Percentiles rank a stretch among this genome's conserved stretches.
phyloP scores from a whole-genome alignment of 2,797 vertebrate genomes.

The Tamandua tetradactyla region DNA sequence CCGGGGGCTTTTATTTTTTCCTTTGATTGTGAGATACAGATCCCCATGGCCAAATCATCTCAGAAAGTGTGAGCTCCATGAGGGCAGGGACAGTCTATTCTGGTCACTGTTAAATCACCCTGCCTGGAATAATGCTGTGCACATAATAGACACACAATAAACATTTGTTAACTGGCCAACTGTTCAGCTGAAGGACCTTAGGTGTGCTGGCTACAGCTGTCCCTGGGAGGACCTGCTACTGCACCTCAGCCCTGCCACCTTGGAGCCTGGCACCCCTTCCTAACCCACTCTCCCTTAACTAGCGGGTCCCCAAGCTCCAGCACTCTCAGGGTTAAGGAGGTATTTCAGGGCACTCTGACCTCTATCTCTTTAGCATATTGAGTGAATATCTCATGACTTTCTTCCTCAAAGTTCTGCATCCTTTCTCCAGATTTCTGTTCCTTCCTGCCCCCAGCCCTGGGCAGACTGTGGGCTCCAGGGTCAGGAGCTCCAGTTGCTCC shows the following conservation, averaged over 20 bases:
- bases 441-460: neutral
- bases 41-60: neutral
- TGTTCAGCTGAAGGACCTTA: neutral
- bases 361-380: neutral
- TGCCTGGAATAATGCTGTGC: neutral
- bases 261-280: neutral
- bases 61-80: neutral
- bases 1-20: fast-evolving
- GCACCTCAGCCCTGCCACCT: no score
- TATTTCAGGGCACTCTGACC: neutral
- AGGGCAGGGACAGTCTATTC: neutral
- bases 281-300: neutral
- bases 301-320: neutral
- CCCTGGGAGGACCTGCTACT: neutral
- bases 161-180: fast-evolving
- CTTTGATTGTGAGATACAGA: neutral
- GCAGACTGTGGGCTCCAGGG: neutral
- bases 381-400: neutral
- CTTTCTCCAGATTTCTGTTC: neutral
- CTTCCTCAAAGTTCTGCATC: neutral
- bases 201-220: neutral
- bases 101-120: neutral
- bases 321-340: neutral
- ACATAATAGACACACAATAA: neutral
- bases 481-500: neutral